Evolutionary conservation across 2,113 vertebrate species (phyloP).

Genomic region (Tychaedon coryphoeus): DNA sequence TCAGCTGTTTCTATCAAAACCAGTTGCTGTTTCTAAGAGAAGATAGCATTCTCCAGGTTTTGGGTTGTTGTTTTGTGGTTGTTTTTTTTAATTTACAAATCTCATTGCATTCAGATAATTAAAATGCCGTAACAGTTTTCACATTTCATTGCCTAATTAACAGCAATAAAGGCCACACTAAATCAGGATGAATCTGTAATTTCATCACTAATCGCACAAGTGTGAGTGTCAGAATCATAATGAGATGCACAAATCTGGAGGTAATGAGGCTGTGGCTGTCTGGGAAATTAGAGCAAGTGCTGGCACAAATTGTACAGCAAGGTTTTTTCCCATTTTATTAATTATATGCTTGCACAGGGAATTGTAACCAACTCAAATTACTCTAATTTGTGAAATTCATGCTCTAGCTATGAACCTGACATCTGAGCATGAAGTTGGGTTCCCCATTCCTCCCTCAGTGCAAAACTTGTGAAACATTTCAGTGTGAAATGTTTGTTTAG

Average conservation of each 20-base stretch:
- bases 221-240: slow-evolving; percentile 63
- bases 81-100: slow-evolving; percentile 10
- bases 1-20: background rate
- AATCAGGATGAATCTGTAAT: slow-evolving; percentile 68
- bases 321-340: slow-evolving; percentile 63
- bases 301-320: slow-evolving; percentile 58
- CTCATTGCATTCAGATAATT: slow-evolving; percentile 62
- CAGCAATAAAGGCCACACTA: slow-evolving; percentile 69
- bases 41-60: background rate
- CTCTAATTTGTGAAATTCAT: slow-evolving; percentile 34
- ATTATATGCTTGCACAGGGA: slow-evolving; percentile 43
- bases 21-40: background rate
- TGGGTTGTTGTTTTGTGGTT: background rate
- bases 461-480: background rate
- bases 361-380: slow-evolving; percentile 21
- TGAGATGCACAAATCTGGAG: slow-evolving; percentile 67
- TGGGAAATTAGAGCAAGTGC: slow-evolving; percentile 38
- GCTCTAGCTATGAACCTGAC: background rate
- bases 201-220: slow-evolving; percentile 58
- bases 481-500: background rate
- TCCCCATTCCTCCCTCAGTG: background rate
- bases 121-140: slow-evolving; percentile 65
- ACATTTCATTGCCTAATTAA: slow-evolving; percentile 72
- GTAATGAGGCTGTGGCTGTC: slow-evolving; percentile 65
- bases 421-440: background rate